Evolutionary conservation across 2,113 vertebrate genomes (phyloP).

Genomic region (Odocoileus hemionus): DNA sequence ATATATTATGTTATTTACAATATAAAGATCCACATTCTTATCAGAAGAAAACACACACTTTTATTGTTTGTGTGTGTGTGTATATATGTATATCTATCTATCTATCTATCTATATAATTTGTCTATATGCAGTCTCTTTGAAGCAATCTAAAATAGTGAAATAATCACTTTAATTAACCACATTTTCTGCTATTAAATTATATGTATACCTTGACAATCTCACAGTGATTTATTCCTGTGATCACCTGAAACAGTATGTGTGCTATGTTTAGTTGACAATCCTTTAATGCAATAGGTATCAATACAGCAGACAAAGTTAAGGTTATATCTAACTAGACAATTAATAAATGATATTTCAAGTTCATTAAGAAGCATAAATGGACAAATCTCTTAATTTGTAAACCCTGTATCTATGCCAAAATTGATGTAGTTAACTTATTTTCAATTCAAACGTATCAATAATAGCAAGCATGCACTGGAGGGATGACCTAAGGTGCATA

Average conservation of each 20-base stretch:
- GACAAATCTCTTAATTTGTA: neutral
- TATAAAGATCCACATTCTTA: neutral
- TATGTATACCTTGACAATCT: neutral
- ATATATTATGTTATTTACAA: neutral
- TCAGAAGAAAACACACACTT: neutral
- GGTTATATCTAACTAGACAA: neutral
- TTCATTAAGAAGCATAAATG: neutral
- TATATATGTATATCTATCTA: neutral
- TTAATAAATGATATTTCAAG: neutral
- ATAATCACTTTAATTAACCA: neutral
- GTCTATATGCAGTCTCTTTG: neutral
- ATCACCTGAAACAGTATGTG: neutral
- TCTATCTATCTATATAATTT: neutral
- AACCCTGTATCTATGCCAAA: neutral
- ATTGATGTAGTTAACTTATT: neutral
- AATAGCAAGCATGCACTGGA: neutral
- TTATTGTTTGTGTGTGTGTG: neutral
- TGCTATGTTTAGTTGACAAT: neutral
- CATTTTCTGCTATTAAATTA: neutral
- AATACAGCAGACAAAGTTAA: neutral
- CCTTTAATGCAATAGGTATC: neutral
- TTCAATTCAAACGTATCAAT: neutral
- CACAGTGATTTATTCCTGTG: neutral
- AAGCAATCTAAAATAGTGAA: neutral
- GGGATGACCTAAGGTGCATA: neutral